phyloP scores from a whole-genome alignment of 2,888 invertebrate species.

The Pristionchus maxplancki region DNA sequence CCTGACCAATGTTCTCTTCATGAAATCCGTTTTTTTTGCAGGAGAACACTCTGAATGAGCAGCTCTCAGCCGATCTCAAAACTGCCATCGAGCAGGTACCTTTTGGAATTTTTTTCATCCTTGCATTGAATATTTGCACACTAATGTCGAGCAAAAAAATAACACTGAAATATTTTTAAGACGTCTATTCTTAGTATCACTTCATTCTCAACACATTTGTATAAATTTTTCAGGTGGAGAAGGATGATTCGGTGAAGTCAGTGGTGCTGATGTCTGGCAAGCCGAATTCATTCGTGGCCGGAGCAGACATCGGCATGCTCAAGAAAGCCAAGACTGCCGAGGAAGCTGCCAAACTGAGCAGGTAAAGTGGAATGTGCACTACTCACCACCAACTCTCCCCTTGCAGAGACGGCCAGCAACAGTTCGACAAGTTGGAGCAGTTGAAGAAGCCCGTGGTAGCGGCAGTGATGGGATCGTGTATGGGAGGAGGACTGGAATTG shows the following conservation, averaged over 20 bases:
- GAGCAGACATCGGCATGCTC: conserved; percentile 91
- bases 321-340: conserved; percentile 85
- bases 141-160: too few species aligned
- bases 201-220: too few species aligned
- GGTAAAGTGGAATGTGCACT: background rate
- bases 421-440: conserved; percentile 87
- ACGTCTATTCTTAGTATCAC: too few species aligned
- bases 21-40: conserved; percentile 78
- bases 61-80: conserved; percentile 88
- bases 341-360: conserved; percentile 85
- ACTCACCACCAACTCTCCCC: background rate
- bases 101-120: background rate
- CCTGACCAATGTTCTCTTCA: background rate
- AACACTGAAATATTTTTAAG: too few species aligned
- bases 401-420: conserved; percentile 85
- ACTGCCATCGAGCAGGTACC: conserved; percentile 82
- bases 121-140: too few species aligned
- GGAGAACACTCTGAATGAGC: conserved; percentile 92
- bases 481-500: conserved; percentile 96
- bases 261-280: conserved; percentile 96
- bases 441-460: conserved; percentile 91
- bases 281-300: conserved; percentile 96
- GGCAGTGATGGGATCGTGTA: conserved; percentile 94
- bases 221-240: conserved; percentile 84
- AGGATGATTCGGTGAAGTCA: conserved; percentile 87